phyloP scores from a whole-genome alignment of 35 echinoderm and acorn worm genomes.

The Ophioderma brevispina region DNA sequence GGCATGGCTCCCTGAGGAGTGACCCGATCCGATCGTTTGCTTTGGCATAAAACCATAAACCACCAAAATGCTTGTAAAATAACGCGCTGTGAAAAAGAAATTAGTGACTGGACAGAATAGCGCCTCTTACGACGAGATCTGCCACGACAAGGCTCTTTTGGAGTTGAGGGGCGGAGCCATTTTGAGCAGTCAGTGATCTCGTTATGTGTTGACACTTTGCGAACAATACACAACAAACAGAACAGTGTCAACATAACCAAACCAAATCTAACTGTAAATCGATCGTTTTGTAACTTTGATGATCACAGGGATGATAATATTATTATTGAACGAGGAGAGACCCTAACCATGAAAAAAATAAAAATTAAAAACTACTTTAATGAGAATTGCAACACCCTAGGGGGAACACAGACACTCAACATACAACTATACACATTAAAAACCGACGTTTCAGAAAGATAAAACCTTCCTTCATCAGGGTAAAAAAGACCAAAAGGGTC shows the following conservation, averaged over 20 bases:
- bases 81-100: background rate
- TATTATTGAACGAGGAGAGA: no score
- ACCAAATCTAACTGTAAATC: background rate
- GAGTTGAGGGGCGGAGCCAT: conserved; percentile 10
- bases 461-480: no score
- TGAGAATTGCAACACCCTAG: no score
- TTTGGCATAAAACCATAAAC: conserved; percentile 5
- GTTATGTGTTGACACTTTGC: conserved; percentile 6
- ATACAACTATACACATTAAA: no score
- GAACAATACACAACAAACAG: conserved; percentile 35
- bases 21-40: background rate
- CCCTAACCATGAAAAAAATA: no score
- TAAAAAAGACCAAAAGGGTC: no score
- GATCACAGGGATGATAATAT: background rate
- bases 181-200: background rate
- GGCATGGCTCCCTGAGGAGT: conserved; percentile 29
- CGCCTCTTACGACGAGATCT: background rate
- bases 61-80: background rate
- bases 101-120: background rate
- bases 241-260: conserved; percentile 31
- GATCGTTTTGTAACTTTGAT: background rate
- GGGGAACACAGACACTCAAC: no score
- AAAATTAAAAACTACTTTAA: no score
- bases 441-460: no score
- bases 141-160: background rate